Base-by-base conservation (phyloP, 2,113 vertebrate genomes). In the Gadus macrocephalus region DNA sequence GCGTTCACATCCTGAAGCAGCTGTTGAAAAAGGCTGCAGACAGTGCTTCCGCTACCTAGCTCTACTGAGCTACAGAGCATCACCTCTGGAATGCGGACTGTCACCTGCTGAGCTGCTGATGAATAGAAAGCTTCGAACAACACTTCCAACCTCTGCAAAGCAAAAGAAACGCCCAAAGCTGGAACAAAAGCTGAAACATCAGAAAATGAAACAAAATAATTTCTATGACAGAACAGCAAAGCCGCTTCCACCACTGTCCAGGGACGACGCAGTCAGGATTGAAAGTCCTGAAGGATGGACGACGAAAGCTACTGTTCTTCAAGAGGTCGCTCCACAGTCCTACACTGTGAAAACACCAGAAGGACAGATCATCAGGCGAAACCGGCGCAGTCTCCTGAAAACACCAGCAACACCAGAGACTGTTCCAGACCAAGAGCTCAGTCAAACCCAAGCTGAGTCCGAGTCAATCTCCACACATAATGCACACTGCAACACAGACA, bases 1-100 rank as follows among this genome's bases (percentile, higher is more conserved):
- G 66, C 28, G 70, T 73, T 28, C 67, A 75, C 11, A 62, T 73
- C 15, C 20, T 73, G 2, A 69, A 69, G 28, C 59, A 69, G 20
- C 20, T 20, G 20, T 20, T 20, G 20, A 20, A 20, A 20, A 20
- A 20, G 65, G n/a, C 49, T 53, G 49, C 49, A 7, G 49, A 53
- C 49, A 53, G 49, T 53, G 49, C 6, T 15, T 53, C 49, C 6
- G 49, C 1, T 53, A 15, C 49, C 49, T 53, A 1, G 49, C 49
- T 53, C 49, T 15, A 53, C 49, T 53, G 7, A 15, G 49, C 49
- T 15, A 9, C 49, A 15, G 49, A 53, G 49, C 49, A 53, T 53
- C 49, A 53, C 49, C 15, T 53, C 49, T 15, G 7, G 49, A 53
- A 15, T 15, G 49, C 6, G 49, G 49, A 53, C 49, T 7, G 49